A percentile compares a stretch with the other conserved stretches of the same genome.
These are phyloP conservation scores for Bombus huntii DNA, from an alignment of 1,140 invertebrate genomes.

Conservation along the genomic window DNA sequence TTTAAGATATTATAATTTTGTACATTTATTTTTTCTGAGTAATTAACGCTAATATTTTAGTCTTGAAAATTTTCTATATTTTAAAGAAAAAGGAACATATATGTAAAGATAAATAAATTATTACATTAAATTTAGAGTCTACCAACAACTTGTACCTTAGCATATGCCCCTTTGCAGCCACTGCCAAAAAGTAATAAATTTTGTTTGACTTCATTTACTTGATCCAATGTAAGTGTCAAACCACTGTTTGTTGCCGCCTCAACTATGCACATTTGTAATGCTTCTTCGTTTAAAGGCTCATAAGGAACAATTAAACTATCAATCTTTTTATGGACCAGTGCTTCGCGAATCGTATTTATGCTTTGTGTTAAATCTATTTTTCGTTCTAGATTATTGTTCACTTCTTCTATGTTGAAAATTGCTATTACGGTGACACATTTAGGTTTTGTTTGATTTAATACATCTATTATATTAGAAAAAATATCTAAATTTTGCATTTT, in stretches of 20 bases:
- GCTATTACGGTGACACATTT: slow-evolving; percentile 70
- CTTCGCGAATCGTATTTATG: slow-evolving; percentile 46
- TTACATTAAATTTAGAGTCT: slow-evolving; percentile 15
- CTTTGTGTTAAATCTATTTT: slow-evolving; percentile 64
- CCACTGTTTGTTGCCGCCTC: slow-evolving; percentile 63
- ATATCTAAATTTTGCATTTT: slow-evolving; percentile 52
- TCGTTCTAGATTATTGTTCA: slow-evolving; percentile 56
- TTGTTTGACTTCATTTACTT: slow-evolving; percentile 66
- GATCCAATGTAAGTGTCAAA: slow-evolving; percentile 53
- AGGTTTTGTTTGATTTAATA: slow-evolving; percentile 50
- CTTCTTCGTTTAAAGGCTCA: slow-evolving; percentile 54
- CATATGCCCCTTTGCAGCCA: slow-evolving; percentile 80
- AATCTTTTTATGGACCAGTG: slow-evolving; percentile 58
- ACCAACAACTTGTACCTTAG: slow-evolving; percentile 73
- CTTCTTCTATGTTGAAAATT: slow-evolving; percentile 73
- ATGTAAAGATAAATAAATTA: neutral
- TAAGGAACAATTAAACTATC: slow-evolving; percentile 65
- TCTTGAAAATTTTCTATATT: neutral
- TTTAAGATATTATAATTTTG: neutral
- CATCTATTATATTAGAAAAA: slow-evolving; percentile 51
- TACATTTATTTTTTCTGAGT: neutral
- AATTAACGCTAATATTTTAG: neutral
- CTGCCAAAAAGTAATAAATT: slow-evolving; percentile 63
- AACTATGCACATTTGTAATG: slow-evolving; percentile 72
- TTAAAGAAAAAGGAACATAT: neutral